Conservation (phyloP, 2,113 vertebrate genomes). For the Cololabis saira region DNA sequence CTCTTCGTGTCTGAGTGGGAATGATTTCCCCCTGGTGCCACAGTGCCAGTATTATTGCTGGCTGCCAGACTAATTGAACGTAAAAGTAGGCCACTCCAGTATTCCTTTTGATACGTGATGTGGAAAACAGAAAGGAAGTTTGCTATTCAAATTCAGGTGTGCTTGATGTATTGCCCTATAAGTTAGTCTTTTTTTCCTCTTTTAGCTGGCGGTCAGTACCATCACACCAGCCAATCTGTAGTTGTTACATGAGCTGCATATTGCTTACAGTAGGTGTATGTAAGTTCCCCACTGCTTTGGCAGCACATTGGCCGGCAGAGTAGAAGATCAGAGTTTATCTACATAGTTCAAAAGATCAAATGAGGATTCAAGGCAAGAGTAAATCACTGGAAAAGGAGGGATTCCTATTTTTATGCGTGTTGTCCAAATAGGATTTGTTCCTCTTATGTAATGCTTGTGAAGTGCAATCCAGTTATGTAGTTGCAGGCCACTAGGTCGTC, state of each 20-base stretch:
- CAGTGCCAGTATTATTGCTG: conserved; percentile 46
- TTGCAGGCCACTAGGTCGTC: conserved; percentile 48
- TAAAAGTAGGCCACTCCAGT: conserved; percentile 26
- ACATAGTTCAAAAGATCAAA: conserved; percentile 16
- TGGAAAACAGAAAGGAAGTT: conserved; percentile 18
- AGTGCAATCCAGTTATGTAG: conserved; percentile 21
- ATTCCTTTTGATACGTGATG: conserved; percentile 13
- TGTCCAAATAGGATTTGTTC: conserved; percentile 43
- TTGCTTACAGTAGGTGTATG: too few relatives aligned
- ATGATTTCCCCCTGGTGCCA: conserved; percentile 41
- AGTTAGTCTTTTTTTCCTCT: conserved; percentile 6
- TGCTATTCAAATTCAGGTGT: too few relatives aligned
- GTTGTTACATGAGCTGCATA: conserved; percentile 14
- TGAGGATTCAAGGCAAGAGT: conserved; percentile 17
- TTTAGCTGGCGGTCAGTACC: background rate
- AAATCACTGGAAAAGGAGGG: conserved; percentile 16
- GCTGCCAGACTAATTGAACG: conserved; percentile 46
- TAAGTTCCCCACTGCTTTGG: conserved; percentile 32
- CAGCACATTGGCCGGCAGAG: background rate
- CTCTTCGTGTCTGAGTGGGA: conserved; percentile 55
- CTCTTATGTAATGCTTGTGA: conserved; percentile 9
- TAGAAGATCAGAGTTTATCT: conserved; percentile 13
- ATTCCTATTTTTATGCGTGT: conserved; percentile 11
- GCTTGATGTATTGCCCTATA: background rate
- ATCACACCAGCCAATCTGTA: conserved; percentile 12